These are phyloP conservation scores for Chaunax sp. DNA, from an alignment of 2,797 vertebrate genomes.

Conservation along the genomic window DNA sequence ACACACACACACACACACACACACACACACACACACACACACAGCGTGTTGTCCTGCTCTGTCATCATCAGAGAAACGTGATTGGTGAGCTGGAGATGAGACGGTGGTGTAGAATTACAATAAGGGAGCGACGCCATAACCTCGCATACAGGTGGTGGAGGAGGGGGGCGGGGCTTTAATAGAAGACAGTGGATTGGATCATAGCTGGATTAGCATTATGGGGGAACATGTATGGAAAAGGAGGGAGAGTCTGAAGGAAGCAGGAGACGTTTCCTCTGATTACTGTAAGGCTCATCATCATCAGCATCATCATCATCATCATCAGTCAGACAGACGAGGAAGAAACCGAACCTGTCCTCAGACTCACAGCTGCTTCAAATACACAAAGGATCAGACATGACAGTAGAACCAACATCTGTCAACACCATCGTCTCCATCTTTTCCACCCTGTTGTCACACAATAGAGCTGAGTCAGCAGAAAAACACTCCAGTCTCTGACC, in stretches of 20 bases:
- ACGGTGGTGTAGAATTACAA: constrained; percentile 24
- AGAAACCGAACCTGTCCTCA: too few relatives aligned
- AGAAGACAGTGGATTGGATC: constrained; percentile 27
- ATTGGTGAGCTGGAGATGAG: constrained; percentile 1
- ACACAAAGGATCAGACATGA: too few relatives aligned
- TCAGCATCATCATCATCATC: too few relatives aligned
- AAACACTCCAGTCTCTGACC: too few relatives aligned
- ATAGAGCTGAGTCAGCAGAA: too few relatives aligned
- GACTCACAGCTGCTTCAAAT: too few relatives aligned
- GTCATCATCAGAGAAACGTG: constrained; percentile 21
- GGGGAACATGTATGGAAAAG: constrained; percentile 6
- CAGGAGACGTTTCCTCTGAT: constrained; percentile 14
- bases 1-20: neutral
- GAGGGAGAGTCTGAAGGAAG: neutral
- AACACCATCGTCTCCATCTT: too few relatives aligned
- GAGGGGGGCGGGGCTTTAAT: constrained; percentile 5
- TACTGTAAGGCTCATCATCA: neutral
- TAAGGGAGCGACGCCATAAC: neutral
- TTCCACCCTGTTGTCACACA: too few relatives aligned
- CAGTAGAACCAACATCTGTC: too few relatives aligned
- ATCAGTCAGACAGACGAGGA: neutral
- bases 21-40: constrained; percentile 1
- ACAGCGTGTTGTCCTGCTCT: neutral
- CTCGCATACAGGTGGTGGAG: neutral
- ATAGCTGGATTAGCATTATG: constrained; percentile 22